phyloP scores from a whole-genome alignment of 2,888 invertebrate genomes.

The Agrochola lota region DNA sequence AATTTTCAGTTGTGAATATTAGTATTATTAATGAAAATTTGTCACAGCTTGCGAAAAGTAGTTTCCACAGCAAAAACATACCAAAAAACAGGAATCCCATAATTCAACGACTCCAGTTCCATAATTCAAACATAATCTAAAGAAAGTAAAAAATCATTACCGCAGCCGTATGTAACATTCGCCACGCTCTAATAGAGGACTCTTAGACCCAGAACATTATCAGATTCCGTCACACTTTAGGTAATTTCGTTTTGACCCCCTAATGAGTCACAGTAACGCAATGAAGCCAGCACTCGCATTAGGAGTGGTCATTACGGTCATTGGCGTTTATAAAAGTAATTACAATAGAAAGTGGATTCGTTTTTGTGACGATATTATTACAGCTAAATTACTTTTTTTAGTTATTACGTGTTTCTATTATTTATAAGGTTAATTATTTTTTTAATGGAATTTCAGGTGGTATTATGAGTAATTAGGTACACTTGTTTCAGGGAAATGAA shows the following conservation, averaged over 20 bases:
- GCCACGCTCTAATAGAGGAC: conserved; percentile 76
- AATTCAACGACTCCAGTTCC: not conserved
- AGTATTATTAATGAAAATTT: not conserved
- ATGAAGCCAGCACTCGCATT: conserved; percentile 81
- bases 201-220: conserved; percentile 82
- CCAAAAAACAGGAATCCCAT: not conserved
- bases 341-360: conserved; percentile 79
- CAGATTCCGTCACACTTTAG: conserved; percentile 88
- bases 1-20: no score
- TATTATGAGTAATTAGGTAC: conserved; percentile 42
- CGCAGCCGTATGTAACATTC: conserved; percentile 71
- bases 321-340: conserved; percentile 83
- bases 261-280: conserved; percentile 86
- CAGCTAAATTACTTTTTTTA: conserved; percentile 61
- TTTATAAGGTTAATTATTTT: conserved; percentile 55
- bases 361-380: conserved; percentile 77
- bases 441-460: conserved; percentile 21
- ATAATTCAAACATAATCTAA: conserved; percentile 24
- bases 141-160: conserved; percentile 65
- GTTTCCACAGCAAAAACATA: not conserved
- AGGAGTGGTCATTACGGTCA: conserved; percentile 80
- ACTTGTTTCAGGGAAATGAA: conserved; percentile 11
- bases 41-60: not conserved
- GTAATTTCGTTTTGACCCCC: conserved; percentile 82
- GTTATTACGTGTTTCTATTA: conserved; percentile 62